Percentiles rank a stretch among this genome's conserved stretches.
phyloP scores from a whole-genome alignment of 2,113 vertebrate genomes.

The Plestiodon gilberti region DNA sequence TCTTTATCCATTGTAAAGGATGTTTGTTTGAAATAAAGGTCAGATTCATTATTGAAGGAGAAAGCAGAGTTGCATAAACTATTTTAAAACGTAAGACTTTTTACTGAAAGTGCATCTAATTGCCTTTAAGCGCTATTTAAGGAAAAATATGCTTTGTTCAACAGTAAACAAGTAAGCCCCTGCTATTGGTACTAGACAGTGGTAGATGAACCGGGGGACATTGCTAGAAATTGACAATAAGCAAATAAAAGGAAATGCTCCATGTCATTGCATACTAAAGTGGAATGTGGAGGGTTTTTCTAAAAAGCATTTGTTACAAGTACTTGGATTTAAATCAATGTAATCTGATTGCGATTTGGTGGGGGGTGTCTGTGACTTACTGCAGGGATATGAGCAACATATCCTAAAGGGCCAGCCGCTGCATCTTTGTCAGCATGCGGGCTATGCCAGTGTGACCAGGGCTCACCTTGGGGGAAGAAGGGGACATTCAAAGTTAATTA shows the following conservation, averaged over 20 bases:
- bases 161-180: conserved; percentile 12
- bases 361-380: not conserved
- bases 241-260: conserved; percentile 21
- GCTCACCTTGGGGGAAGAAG: too few species aligned
- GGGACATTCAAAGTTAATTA: too few species aligned
- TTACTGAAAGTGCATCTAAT: conserved; percentile 15
- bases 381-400: not conserved
- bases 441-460: too few species aligned
- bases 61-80: conserved; percentile 20
- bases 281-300: not conserved
- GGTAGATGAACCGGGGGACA: not conserved
- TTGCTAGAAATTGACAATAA: not conserved
- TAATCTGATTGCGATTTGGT: not conserved
- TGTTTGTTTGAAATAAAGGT: conserved; percentile 24
- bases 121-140: conserved; percentile 17
- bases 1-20: conserved; percentile 5
- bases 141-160: conserved; percentile 26
- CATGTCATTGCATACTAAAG: conserved; percentile 2
- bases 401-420: too few species aligned
- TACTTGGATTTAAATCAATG: not conserved
- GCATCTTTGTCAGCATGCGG: too few species aligned
- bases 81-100: conserved; percentile 29
- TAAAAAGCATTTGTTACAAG: not conserved
- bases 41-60: conserved; percentile 25
- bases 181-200: conserved; percentile 1